Evolutionary conservation across 2,888 invertebrate genomes (phyloP).

Genomic region (Drosophila kokeensis): DNA sequence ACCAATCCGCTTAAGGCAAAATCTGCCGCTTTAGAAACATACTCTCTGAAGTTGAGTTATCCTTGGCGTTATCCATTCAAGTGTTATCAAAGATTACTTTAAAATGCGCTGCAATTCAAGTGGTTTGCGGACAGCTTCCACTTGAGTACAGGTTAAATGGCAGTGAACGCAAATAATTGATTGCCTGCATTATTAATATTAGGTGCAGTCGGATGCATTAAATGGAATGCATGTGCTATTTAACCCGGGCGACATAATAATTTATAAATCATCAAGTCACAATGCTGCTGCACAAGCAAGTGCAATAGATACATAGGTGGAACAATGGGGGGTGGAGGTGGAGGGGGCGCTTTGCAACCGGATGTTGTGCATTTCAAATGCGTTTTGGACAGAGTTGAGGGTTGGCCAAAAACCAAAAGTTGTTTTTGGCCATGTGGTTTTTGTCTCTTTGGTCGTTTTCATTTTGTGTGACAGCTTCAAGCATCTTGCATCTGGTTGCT

Average conservation of each 20-base stretch:
- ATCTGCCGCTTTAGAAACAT: background rate
- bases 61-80: background rate
- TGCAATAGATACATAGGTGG: slow-evolving; percentile 3
- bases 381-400: slow-evolving; percentile 1
- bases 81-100: background rate
- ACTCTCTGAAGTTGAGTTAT: background rate
- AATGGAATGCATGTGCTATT: slow-evolving; percentile 8
- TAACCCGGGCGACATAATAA: slow-evolving; percentile 8
- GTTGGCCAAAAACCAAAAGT: slow-evolving; percentile 13
- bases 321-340: background rate
- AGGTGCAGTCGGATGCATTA: slow-evolving; percentile 13
- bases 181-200: slow-evolving; percentile 1
- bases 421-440: slow-evolving; percentile 19
- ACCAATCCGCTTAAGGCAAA: background rate
- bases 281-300: slow-evolving; percentile 32
- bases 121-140: background rate
- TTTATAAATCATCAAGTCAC: slow-evolving; percentile 23
- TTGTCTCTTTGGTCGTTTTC: slow-evolving; percentile 11
- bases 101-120: background rate
- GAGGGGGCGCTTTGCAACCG: background rate
- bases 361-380: slow-evolving; percentile 38
- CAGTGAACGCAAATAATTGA: background rate
- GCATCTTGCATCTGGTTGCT: slow-evolving; percentile 17
- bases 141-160: background rate
- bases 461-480: slow-evolving; percentile 47